Base-by-base conservation (phyloP, 2,797 vertebrate genomes). In the Hybognathus amarus region DNA sequence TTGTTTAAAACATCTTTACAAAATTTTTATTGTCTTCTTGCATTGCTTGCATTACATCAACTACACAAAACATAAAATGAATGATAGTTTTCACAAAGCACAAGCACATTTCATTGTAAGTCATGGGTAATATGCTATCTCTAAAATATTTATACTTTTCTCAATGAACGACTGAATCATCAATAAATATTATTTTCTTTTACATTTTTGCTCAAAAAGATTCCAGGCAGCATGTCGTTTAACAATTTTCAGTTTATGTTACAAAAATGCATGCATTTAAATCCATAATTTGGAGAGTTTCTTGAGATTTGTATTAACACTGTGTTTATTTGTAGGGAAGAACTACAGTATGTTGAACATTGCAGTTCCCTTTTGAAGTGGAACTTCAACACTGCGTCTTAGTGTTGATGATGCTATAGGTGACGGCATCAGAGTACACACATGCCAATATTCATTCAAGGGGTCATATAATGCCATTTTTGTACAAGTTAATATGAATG, bases 1-100 rank as follows among this genome's bases (percentile, higher is more conserved):
- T 12, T 2, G 9, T 52, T 52, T 33, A 20, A 71, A 33, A 52
- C 5, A 6, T 47, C 5, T 52, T 73, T 20, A 3, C 20, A 52
- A 33, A 4, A 1, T 0, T 15, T n/a, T 1, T 22, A 73, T 90
- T 90, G 90, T 68, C 86, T 83, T 77, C n/a, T 6, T 45, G 6
- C 54, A 45, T 45, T 30, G 5, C 1, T 45, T 50, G 10, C n/a
- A 47, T 36, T 78, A 47, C 33, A 70, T 40, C 2, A 70, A 1
- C 18, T 18, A 2, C 50, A 59, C 11, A 30, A 18, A 38, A 54
- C 63, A 68, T 18, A 4, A 50, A 3, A 6, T 22, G 2, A 73
- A 73, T 7, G 50, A 33, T 36, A 52, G 18, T 33, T 73, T 20
- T 74, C 6, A 33, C 47, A 36, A 73, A 73, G 45, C 4, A 52